phyloP scores from a whole-genome alignment of 2,888 invertebrate genomes.

The Tenthredo livida region DNA sequence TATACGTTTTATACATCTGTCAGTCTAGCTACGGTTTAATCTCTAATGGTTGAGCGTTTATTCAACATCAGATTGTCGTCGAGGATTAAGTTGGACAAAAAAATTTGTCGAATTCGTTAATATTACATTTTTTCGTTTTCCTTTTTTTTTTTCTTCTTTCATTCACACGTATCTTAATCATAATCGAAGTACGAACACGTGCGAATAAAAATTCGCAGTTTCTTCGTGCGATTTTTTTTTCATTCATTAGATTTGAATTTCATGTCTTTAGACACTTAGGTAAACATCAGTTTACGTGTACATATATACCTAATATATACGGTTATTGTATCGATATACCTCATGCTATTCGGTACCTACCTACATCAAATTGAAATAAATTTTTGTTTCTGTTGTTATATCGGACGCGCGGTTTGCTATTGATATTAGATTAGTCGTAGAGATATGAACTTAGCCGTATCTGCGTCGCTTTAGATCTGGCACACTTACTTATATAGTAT shows the following conservation, averaged over 20 bases:
- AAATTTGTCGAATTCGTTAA: too few species aligned
- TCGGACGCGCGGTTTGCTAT: background rate
- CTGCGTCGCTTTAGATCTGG: conserved; percentile 5
- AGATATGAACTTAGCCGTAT: background rate
- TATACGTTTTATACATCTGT: background rate
- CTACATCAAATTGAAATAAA: background rate
- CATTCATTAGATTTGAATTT: background rate
- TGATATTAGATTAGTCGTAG: conserved; percentile 14
- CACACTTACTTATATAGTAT: background rate
- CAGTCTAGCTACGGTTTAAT: background rate
- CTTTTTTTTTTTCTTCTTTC: too few species aligned
- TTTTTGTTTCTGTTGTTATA: background rate
- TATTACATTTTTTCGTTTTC: too few species aligned
- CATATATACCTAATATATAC: background rate
- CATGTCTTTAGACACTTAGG: background rate
- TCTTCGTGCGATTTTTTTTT: too few species aligned
- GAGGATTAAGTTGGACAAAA: background rate
- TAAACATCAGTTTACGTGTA: background rate
- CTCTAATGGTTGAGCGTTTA: background rate
- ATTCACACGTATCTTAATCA: too few species aligned
- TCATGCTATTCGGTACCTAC: background rate
- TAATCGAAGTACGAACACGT: too few species aligned
- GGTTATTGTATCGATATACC: too few species aligned
- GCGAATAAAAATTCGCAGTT: too few species aligned
- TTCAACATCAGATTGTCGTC: background rate